Evolutionary conservation across 2,888 invertebrate species (phyloP), one percentile per base, ranked within the genome.

Genomic region (Sphinx pinastri): DNA sequence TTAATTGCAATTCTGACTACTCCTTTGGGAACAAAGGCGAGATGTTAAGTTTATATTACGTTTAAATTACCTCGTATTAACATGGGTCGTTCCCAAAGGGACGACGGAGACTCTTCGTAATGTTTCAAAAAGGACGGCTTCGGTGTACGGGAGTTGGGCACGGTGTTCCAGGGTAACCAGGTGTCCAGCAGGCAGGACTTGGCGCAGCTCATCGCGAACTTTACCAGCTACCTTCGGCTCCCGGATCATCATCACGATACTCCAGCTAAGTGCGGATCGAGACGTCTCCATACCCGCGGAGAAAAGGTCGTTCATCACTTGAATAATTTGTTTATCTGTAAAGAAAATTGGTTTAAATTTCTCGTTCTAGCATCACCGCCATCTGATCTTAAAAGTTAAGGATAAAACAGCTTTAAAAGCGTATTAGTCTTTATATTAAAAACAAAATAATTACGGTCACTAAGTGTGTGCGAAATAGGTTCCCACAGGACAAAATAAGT

Each of bases 221-320:
- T 95, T 95, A 67, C 89, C 92, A 86, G 97, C 97, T 16, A 95
- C 95, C 72, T 96, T 95, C 3, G 97, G 97, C 83, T 98, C 95
- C 79, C 97, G 96, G 73, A 98, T 88, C 96, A 98, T 97, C 87
- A 97, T 96, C 6, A 98, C 94, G 67, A 97, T 94, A n/a, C 96
- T 95, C 98, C 98, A 98, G 71, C 96, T 95, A 52, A 98, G 86
- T 4, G 97, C 96, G 31, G 96, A 97, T 81, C 97, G 97, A 68
- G 97, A 97, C 0, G 98, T 98, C 87, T 98, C 98, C 96, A 98
- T 97, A 31, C 98, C 98, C 52, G 98, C 97, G 16, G 97, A 97
- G 91, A 97, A 98, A 31, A 98, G 93, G 85, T 98, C 98, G 60
- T 97, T 97, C 88, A 98, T 96, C 38, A 98, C 96, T 90, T 98